Conservation (phyloP, 2,888 invertebrate species). For the Ornithoptera priamus region DNA sequence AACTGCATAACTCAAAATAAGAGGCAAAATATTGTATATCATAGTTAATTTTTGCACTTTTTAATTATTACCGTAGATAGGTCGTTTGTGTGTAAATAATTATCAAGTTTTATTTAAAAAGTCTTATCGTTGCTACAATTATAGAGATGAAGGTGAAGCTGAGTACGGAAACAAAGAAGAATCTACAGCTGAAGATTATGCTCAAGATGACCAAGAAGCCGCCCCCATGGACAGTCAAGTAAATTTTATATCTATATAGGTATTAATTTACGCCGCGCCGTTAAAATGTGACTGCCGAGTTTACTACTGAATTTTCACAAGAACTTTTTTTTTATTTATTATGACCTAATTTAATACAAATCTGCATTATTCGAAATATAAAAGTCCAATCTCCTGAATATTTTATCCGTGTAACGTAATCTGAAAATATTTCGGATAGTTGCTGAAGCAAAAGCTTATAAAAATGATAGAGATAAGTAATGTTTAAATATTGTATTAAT, state of each 20-base stretch:
- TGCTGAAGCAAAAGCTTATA: too few species aligned
- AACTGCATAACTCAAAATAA: too few species aligned
- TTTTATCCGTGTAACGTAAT: background rate
- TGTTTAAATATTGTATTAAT: background rate
- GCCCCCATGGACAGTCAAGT: slow-evolving; percentile 40
- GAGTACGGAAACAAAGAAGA: slow-evolving; percentile 51
- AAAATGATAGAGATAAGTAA: too few species aligned
- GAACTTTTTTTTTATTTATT: too few species aligned
- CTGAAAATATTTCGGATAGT: background rate
- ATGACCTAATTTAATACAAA: too few species aligned
- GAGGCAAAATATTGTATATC: too few species aligned
- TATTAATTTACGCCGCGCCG: background rate
- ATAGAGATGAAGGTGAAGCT: slow-evolving; percentile 48
- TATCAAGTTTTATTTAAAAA: background rate
- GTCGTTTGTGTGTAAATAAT: too few species aligned
- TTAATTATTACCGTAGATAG: too few species aligned
- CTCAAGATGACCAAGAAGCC: slow-evolving; percentile 41
- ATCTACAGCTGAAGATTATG: slow-evolving; percentile 41
- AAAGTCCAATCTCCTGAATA: background rate
- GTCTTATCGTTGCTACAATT: slow-evolving; percentile 18
- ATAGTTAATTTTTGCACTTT: too few species aligned
- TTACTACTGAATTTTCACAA: too few species aligned
- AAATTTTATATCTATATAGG: slow-evolving; percentile 14
- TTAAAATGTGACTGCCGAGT: too few species aligned
- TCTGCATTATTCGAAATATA: background rate